Percentiles rank a stretch among this genome's conserved stretches.
Conservation (phyloP, 1,140 invertebrate genomes). For the Stegodyphus mimosarum region DNA sequence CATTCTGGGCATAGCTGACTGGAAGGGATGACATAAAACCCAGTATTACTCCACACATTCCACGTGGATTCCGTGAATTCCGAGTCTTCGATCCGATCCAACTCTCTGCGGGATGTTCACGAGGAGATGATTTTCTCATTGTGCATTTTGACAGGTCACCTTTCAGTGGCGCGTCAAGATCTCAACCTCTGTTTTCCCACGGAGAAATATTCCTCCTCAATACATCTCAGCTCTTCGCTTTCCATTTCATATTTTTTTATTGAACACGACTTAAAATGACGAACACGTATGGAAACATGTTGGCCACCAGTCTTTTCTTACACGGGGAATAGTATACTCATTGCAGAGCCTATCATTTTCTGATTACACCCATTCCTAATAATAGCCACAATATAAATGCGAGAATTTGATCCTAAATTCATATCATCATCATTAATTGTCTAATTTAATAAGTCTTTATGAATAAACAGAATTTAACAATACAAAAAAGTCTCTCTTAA, state of each 20-base stretch:
- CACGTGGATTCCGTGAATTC: neutral
- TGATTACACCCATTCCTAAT: too few relatives aligned
- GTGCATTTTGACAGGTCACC: slow-evolving; percentile 39
- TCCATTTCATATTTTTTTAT: neutral
- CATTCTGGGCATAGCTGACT: too few relatives aligned
- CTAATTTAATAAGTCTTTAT: too few relatives aligned
- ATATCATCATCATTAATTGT: too few relatives aligned
- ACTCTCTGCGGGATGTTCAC: slow-evolving; percentile 16
- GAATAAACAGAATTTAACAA: too few relatives aligned
- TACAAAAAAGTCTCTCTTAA: too few relatives aligned
- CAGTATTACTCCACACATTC: too few relatives aligned
- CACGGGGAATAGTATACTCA: slow-evolving; percentile 10
- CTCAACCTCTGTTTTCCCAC: slow-evolving; percentile 49
- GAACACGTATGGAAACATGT: slow-evolving; percentile 29
- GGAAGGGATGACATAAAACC: too few relatives aligned
- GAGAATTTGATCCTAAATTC: too few relatives aligned
- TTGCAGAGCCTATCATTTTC: neutral
- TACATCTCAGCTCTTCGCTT: neutral
- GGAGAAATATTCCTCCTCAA: neutral
- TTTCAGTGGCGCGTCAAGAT: slow-evolving; percentile 42
- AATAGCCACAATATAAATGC: too few relatives aligned
- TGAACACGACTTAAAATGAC: slow-evolving; percentile 4
- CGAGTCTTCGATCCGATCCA: neutral
- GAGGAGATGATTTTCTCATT: slow-evolving; percentile 31
- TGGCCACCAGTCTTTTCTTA: slow-evolving; percentile 1